Conservation (phyloP, 1,140 invertebrate species). For the Octopus sinensis region DNA sequence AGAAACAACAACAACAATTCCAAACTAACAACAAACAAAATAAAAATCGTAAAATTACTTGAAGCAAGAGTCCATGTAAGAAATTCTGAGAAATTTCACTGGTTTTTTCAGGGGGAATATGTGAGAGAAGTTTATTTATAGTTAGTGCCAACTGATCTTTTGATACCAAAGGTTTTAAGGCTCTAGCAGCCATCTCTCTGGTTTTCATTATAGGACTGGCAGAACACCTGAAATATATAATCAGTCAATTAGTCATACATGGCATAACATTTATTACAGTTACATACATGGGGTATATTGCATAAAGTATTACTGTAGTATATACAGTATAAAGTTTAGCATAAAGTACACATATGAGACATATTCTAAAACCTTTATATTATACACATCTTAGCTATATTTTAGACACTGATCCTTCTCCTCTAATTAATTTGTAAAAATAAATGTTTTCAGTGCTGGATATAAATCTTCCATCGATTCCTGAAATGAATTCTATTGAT, state of each 20-base stretch:
- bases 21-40: not conserved
- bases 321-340: too few relatives aligned
- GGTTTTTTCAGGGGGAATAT: conserved; percentile 33
- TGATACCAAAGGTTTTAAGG: conserved; percentile 66
- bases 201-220: conserved; percentile 64
- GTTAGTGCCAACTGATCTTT: conserved; percentile 47
- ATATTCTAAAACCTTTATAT: too few relatives aligned
- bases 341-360: too few relatives aligned
- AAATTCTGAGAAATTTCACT: conserved; percentile 56
- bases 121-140: conserved; percentile 34
- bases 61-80: conserved; percentile 62
- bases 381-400: too few relatives aligned
- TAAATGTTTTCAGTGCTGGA: too few relatives aligned
- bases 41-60: conserved; percentile 50
- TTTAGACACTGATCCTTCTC: too few relatives aligned
- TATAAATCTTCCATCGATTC: too few relatives aligned
- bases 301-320: too few relatives aligned
- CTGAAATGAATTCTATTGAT: too few relatives aligned
- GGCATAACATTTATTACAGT: too few relatives aligned
- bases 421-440: too few relatives aligned
- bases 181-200: conserved; percentile 67
- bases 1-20: not conserved
- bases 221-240: conserved; percentile 39
- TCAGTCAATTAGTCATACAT: not conserved
- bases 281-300: too few relatives aligned